phyloP scores from a whole-genome alignment of 1,140 invertebrate species.

The Diorhabda sublineata region DNA sequence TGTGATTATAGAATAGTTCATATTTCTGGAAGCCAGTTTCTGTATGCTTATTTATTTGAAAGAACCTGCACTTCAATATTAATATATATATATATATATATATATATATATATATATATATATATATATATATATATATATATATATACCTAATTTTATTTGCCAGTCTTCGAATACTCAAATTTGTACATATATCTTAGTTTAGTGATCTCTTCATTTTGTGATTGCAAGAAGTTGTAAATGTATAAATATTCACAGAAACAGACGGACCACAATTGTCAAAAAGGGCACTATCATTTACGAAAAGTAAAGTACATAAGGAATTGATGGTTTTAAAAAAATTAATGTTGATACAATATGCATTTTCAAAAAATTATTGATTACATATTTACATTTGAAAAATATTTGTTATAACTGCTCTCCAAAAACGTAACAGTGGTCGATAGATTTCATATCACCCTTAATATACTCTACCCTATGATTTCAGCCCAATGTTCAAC shows the following conservation, averaged over 20 bases:
- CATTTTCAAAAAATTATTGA: slow-evolving; percentile 33
- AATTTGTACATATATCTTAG: slow-evolving; percentile 37
- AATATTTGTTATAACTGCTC: too few species aligned
- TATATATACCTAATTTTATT: slow-evolving; percentile 20
- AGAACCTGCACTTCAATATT: slow-evolving; percentile 23
- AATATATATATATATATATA: too few species aligned
- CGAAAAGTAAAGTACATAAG: too few species aligned
- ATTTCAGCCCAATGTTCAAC: too few species aligned
- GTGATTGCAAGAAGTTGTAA: slow-evolving; percentile 34
- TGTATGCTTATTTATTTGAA: slow-evolving; percentile 41
- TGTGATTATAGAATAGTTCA: slow-evolving; percentile 41
- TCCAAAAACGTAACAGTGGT: too few species aligned
- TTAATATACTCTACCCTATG: too few species aligned
- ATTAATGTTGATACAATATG: slow-evolving; percentile 35
- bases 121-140: slow-evolving; percentile 12
- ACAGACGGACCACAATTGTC: too few species aligned
- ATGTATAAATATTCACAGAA: slow-evolving; percentile 16
- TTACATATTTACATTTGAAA: neutral
- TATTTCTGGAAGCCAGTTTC: slow-evolving; percentile 42
- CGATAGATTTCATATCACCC: too few species aligned
- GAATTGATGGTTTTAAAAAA: too few species aligned
- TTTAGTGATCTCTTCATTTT: slow-evolving; percentile 40
- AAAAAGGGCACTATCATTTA: too few species aligned
- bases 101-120: slow-evolving; percentile 17
- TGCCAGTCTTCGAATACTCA: slow-evolving; percentile 46